These are phyloP conservation scores for Ataeniobius toweri DNA, from an alignment of 2,797 vertebrate genomes.

Conservation along the genomic window DNA sequence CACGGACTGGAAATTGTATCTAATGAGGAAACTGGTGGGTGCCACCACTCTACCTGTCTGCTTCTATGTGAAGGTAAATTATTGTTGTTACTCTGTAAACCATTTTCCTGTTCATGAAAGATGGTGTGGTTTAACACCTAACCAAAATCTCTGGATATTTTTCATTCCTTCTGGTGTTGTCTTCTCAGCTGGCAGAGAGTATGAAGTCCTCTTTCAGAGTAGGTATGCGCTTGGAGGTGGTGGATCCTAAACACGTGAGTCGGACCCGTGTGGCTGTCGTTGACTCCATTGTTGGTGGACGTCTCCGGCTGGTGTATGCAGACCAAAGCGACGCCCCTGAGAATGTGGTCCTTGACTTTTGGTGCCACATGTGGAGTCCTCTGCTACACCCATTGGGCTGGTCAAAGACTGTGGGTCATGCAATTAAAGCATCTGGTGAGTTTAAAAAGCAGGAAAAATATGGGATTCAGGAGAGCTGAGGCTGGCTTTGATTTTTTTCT, in stretches of 20 bases:
- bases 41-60: slow-evolving; percentile 92
- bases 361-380: slow-evolving; percentile 96
- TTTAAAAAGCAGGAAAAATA: neutral
- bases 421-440: slow-evolving; percentile 78
- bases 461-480: neutral
- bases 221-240: slow-evolving; percentile 91
- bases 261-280: slow-evolving; percentile 87
- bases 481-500: too few species aligned
- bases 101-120: neutral
- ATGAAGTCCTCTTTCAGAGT: slow-evolving; percentile 86
- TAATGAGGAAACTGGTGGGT: slow-evolving; percentile 92
- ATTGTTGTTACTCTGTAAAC: neutral
- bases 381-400: slow-evolving; percentile 92
- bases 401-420: slow-evolving; percentile 91
- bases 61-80: slow-evolving; percentile 90
- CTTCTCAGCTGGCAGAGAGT: slow-evolving; percentile 87
- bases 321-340: slow-evolving; percentile 85
- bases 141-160: neutral
- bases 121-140: neutral
- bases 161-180: neutral
- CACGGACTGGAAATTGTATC: slow-evolving; percentile 90
- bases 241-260: slow-evolving; percentile 89
- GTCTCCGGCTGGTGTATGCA: slow-evolving; percentile 88
- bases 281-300: slow-evolving; percentile 86
- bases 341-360: slow-evolving; percentile 85